Conservation (phyloP, 2,888 invertebrate species). For the Ophioninae sp. region DNA sequence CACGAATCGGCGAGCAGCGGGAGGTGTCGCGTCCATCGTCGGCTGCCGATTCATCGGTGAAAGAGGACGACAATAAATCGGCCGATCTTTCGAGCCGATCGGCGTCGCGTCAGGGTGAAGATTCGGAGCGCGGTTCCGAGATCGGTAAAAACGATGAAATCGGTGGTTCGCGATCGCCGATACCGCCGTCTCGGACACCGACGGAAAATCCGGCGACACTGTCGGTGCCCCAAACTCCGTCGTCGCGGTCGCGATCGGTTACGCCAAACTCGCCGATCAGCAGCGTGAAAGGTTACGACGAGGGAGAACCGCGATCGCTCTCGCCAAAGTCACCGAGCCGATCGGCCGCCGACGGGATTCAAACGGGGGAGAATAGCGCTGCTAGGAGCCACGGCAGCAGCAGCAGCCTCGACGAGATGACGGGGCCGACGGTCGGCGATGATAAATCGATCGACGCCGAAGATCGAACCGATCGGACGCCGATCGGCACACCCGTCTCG, state of each 20-base stretch:
- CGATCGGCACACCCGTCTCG: not conserved
- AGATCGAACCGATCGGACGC: not conserved
- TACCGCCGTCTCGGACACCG: constrained; percentile 31
- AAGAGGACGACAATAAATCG: constrained; percentile 19
- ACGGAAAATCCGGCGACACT: constrained; percentile 52
- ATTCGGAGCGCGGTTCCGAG: constrained; percentile 14
- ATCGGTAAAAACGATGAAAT: not conserved
- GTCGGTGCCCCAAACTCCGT: constrained; percentile 52
- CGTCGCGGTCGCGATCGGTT: constrained; percentile 21
- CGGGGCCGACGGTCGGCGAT: not conserved
- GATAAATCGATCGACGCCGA: not conserved
- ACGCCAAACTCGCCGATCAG: constrained; percentile 51
- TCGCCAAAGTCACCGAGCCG: constrained; percentile 67
- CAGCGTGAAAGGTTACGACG: constrained; percentile 75
- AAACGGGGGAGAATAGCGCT: not conserved
- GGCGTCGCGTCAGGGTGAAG: constrained; percentile 43
- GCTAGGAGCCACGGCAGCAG: not conserved
- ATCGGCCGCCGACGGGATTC: not conserved
- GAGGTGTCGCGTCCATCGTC: not conserved
- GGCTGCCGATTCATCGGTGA: not conserved
- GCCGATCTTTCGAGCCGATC: constrained; percentile 38
- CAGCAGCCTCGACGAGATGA: not conserved
- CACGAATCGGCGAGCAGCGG: not conserved
- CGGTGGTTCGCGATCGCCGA: constrained; percentile 38
- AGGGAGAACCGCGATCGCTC: constrained; percentile 74